phyloP scores from a whole-genome alignment of 2,797 vertebrate species.

The Loriculus beryllinus region DNA sequence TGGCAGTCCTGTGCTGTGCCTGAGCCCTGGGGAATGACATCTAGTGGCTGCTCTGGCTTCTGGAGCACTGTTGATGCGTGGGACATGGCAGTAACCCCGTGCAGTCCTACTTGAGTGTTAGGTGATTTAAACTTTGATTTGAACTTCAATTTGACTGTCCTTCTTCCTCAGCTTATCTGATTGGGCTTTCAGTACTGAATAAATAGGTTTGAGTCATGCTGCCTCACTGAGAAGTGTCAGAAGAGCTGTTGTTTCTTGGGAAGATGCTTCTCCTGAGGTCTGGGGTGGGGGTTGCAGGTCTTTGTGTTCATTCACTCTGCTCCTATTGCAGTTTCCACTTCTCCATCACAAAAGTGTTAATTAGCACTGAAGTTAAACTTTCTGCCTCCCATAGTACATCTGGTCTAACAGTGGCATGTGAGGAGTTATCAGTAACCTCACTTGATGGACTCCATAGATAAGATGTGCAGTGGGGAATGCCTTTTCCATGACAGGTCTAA shows the following conservation, averaged over 20 bases:
- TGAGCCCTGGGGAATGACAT: not conserved
- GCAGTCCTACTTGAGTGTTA: not conserved
- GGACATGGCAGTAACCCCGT: rapidly evolving
- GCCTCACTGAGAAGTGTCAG: not conserved
- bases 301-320: not conserved
- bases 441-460: not conserved
- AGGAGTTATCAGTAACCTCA: not conserved
- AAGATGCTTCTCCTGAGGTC: not conserved
- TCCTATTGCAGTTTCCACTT: not conserved
- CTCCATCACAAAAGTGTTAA: not conserved
- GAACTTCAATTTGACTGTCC: not conserved
- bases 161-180: not conserved
- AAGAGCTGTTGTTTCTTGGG: not conserved
- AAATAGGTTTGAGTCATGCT: not conserved
- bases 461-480: not conserved
- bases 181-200: not conserved
- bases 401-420: not conserved
- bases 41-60: not conserved
- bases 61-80: rapidly evolving
- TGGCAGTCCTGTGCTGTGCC: rapidly evolving
- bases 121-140: not conserved
- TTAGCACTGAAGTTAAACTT: not conserved
- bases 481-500: not conserved
- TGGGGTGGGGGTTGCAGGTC: not conserved
- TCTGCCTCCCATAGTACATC: not conserved